Evolutionary conservation across 2,113 vertebrate genomes (phyloP).

Genomic region (Uria aalge): DNA sequence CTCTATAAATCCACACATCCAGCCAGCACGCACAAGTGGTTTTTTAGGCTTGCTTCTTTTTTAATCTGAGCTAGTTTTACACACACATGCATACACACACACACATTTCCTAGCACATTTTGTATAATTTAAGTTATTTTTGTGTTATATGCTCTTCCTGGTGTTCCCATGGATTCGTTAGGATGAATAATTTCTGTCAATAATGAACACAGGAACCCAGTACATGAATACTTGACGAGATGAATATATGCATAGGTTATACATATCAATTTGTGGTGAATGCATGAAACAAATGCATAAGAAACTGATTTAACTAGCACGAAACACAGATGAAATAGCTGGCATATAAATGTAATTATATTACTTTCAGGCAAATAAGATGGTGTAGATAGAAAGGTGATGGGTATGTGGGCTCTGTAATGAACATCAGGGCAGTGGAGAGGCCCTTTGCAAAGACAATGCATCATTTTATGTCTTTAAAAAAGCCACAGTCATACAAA

Average conservation of each 20-base stretch:
- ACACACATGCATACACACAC: not conserved
- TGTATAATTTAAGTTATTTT: conserved; percentile 63
- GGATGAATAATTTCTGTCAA: conserved; percentile 68
- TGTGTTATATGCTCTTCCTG: conserved; percentile 41
- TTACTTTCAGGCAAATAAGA: conserved; percentile 33
- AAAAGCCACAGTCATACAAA: not conserved
- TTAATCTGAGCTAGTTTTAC: not conserved
- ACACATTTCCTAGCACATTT: not conserved
- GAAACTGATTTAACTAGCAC: conserved; percentile 47
- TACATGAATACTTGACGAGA: conserved; percentile 69
- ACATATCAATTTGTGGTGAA: conserved; percentile 61
- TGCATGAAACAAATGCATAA: conserved; percentile 60
- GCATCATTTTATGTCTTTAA: not conserved
- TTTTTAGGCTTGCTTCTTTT: conserved; percentile 1
- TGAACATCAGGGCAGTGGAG: conserved; percentile 1
- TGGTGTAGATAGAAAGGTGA: not conserved
- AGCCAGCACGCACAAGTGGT: not conserved
- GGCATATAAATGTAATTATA: conserved; percentile 45
- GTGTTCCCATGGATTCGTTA: conserved; percentile 59
- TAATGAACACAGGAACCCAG: conserved; percentile 64
- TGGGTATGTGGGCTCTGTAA: conserved; percentile 3
- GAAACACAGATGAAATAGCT: conserved; percentile 50
- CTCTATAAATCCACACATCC: not conserved
- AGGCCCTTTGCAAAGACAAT: not conserved
- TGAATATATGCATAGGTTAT: conserved; percentile 70